Base-by-base conservation (phyloP, 2,797 vertebrate species). In the Phylloscopus collybita region DNA sequence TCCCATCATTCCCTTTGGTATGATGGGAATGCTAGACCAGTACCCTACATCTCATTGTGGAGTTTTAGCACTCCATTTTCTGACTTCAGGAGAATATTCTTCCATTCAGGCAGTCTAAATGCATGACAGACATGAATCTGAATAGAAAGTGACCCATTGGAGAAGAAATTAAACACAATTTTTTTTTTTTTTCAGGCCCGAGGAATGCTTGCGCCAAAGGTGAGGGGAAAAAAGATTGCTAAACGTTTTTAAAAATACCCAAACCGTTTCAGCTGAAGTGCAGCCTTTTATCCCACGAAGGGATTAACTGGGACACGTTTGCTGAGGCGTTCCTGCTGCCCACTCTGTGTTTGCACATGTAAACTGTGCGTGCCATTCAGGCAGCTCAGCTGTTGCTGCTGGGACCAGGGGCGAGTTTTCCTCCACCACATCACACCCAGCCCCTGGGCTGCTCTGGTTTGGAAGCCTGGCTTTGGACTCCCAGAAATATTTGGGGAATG, bases 401-500 rank as follows among this genome's bases (percentile, higher is more conserved):
- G 53, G 78, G 54, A 81, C 66, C 6, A 27, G 44, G 22, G 82
- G 51, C 8, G 67, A 59, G 92, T 75, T 95, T 91, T 90, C 93
- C 93, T 94, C 84, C 44, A 45, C 97, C 95, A 97, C 97, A 97
- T 97, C 88, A 97, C 91, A 97, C 80, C 90, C 79, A 66, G 74
- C 49, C 69, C 54, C 53, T 90, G 44, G 80, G 86, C 78, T 96
- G 54, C 85, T 93, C 89, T 82, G 74, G 94, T 92, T 96, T 93
- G 93, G 88, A 92, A 95, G 91, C 93, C 86, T 90, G 76, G 85
- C 86, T 95, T 97, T 86, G 93, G 86, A 74, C 81, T 95, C 83
- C 50, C 88, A 83, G 59, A 97, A 97, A 81, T 91, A 95, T 97
- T 86, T 96, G 92, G 70, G 90, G 92, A 97, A 97, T 97, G 91